These are phyloP conservation scores for Motacilla alba DNA, from an alignment of 2,113 vertebrate species.

Conservation along the genomic window DNA sequence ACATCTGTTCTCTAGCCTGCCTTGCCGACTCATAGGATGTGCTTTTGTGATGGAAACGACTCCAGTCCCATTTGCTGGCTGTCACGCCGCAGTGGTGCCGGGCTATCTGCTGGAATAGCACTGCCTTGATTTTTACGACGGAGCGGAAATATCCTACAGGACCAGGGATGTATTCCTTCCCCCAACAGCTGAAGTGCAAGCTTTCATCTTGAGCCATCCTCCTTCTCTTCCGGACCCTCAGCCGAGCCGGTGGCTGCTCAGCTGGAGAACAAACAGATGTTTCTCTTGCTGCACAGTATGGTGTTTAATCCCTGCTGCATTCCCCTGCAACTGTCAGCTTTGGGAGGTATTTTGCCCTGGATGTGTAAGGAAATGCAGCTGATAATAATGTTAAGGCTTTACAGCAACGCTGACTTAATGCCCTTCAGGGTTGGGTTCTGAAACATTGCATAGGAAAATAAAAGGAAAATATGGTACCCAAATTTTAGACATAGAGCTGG, in stretches of 20 bases:
- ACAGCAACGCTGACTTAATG: background rate
- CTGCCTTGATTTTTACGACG: background rate
- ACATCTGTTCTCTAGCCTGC: background rate
- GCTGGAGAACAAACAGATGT: constrained; percentile 50
- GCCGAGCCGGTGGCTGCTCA: background rate
- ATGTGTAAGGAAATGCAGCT: background rate
- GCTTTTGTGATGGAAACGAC: background rate
- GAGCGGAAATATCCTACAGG: background rate
- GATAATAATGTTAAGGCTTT: background rate
- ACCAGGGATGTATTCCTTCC: background rate
- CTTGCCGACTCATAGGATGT: background rate
- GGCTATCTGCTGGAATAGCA: background rate
- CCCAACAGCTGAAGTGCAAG: background rate
- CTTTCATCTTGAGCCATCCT: constrained; percentile 3
- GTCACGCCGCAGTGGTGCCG: background rate
- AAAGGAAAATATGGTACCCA: background rate
- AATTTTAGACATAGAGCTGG: background rate
- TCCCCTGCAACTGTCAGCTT: background rate
- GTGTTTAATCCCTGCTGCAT: constrained; percentile 43
- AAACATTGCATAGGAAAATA: background rate
- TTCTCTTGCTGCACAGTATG: constrained; percentile 15
- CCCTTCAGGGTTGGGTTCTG: background rate
- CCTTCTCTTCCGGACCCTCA: constrained; percentile 9
- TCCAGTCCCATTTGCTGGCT: background rate
- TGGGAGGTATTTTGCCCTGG: background rate